Evolutionary conservation across 2,113 vertebrate genomes (phyloP), one percentile per base, ranked within the genome.

Genomic region (Dasyornis broadbenti): DNA sequence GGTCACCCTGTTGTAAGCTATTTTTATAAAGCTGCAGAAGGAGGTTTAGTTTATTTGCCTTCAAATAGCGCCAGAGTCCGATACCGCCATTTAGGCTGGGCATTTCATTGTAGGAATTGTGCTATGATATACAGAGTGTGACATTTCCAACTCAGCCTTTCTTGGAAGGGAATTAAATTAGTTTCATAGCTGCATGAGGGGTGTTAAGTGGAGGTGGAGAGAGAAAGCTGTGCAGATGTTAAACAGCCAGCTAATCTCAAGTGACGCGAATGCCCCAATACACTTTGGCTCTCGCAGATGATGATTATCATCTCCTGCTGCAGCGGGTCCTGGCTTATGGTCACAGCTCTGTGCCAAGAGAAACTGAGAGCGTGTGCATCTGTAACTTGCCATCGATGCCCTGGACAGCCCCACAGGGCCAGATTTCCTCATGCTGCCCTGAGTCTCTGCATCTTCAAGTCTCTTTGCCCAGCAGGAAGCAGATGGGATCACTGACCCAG

Each of bases 81-180:
- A 57, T 4, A 6, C 54, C 53, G 35, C 76, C 70, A 22, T 86
- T 89, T 66, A 81, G 52, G 54, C 76, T 95, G 79, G 59, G 81
- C 10, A 37, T 89, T 91, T 54, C 63, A 24, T 49, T 21, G 33
- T 63, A 44, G 73, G 72, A 90, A 87, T 47, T 80, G 45, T 56
- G 89, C 81, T 76, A 4, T 76, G 84, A 86, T 86, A 73, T 54
- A 85, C 90, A 70, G 65, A 82, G 79, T 79, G 95, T 95, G 94
- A 90, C 91, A 97, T 96, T 96, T 96, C 90, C 75, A 95, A 63
- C 65, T 89, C 91, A 90, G 92, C 88, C 79, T 92, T 96, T 86
- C 95, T 84, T 92, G 90, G 91, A 93, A 86, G 71, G 40, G 57
- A 82, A 49, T 73, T 78, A 83, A 89, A 71, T 86, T 81, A 92